Conservation (phyloP, 2,797 vertebrate genomes). For the Coranthus polyacanthus region DNA sequence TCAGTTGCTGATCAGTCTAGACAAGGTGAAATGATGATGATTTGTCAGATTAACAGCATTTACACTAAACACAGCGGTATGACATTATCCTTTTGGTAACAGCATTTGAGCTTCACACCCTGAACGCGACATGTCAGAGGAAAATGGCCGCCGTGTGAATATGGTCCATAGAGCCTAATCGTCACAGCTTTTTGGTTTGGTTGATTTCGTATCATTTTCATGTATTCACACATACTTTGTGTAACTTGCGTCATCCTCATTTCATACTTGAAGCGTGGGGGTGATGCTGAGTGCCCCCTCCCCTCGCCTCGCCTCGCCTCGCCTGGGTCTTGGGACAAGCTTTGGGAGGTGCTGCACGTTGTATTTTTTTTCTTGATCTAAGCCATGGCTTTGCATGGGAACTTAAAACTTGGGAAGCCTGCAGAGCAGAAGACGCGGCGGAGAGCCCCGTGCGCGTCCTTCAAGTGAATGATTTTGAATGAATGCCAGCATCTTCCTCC, state of each 20-base stretch:
- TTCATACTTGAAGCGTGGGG: conserved; percentile 68
- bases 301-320: conserved; percentile 17
- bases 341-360: conserved; percentile 81
- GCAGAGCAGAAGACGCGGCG: conserved; percentile 60
- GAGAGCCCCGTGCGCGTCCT: conserved; percentile 50
- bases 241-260: conserved; percentile 60
- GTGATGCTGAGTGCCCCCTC: conserved; percentile 4
- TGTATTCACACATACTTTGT: conserved; percentile 40
- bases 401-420: conserved; percentile 72
- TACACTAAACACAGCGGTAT: too few relatives aligned
- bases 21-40: too few relatives aligned
- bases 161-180: too few relatives aligned
- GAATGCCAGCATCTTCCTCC: conserved; percentile 83
- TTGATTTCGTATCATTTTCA: conserved; percentile 22
- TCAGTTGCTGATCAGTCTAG: too few relatives aligned
- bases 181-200: conserved; percentile 12
- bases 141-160: too few relatives aligned
- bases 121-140: too few relatives aligned
- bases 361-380: conserved; percentile 69
- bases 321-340: conserved; percentile 68
- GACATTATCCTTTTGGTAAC: too few relatives aligned
- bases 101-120: too few relatives aligned
- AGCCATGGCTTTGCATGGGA: conserved; percentile 86
- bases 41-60: too few relatives aligned
- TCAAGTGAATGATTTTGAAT: conserved; percentile 69